A percentile compares a stretch with the other conserved stretches of the same genome.
These are phyloP conservation scores for Scylla paramamosain DNA, from an alignment of 1,140 invertebrate species.

Conservation along the genomic window DNA sequence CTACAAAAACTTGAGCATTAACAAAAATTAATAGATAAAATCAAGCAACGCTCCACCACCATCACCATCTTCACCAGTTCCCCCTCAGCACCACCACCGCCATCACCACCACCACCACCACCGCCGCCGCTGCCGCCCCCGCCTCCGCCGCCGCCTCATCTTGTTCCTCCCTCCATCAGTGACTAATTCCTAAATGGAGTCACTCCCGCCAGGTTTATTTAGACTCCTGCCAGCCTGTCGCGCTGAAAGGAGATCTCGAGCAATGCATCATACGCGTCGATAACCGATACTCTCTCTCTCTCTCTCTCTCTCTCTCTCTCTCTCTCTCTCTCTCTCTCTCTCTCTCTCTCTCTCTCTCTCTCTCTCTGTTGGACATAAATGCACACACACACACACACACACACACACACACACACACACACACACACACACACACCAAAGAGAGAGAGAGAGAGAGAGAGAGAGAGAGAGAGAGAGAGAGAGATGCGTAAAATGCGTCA, in stretches of 20 bases:
- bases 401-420: constrained; percentile 15
- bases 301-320: constrained; percentile 39
- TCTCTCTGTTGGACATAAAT: background rate
- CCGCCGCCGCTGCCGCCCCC: too few relatives aligned
- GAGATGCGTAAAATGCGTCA: too few relatives aligned
- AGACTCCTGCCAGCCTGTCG: background rate
- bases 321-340: constrained; percentile 43
- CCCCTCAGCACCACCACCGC: too few relatives aligned
- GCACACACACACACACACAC: background rate
- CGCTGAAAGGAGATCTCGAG: background rate
- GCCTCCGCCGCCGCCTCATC: too few relatives aligned
- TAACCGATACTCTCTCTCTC: constrained; percentile 31
- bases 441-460: too few relatives aligned
- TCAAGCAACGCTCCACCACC: too few relatives aligned
- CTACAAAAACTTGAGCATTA: too few relatives aligned
- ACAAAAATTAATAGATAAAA: too few relatives aligned
- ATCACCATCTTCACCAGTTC: too few relatives aligned
- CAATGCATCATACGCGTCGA: background rate
- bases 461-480: too few relatives aligned
- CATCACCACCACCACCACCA: too few relatives aligned
- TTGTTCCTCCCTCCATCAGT: background rate
- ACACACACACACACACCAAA: background rate
- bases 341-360: constrained; percentile 28
- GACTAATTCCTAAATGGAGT: constrained; percentile 17
- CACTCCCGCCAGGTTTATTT: background rate